Evolutionary conservation across 2,888 invertebrate genomes (phyloP), one percentile per base, ranked within the genome.

Genomic region (Pyrrhia umbra): DNA sequence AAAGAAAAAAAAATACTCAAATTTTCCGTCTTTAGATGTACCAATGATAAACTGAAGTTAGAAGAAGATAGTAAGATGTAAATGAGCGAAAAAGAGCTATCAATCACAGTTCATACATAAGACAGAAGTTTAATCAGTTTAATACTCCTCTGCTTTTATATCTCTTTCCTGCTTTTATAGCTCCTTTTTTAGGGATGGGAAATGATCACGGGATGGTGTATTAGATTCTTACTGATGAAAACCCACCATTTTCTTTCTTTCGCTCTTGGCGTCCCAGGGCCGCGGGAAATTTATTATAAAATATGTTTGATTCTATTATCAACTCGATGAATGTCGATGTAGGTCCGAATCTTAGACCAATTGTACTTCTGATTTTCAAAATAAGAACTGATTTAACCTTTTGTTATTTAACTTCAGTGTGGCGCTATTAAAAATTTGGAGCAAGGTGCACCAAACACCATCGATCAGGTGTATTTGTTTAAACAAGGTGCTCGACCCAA

Each of bases 381-480:
- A 4, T 34, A 13, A 21, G 23, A 20, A 42, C 2, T 15, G 0
- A 9, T 8, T 45, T 0, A 34, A 63, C 46, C 65, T 78, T 68
- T 58, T 75, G 51, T 0, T 6, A 0, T 1, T 16, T 0, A 10
- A 23, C 1, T 55, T 27, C 15, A 2, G 6, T 84, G 70, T 77
- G 39, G 43, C 72, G 77, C 25, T 83, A 64, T 71, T 79, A 82
- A 79, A 84, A 85, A 84, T 88, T 89, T 83, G 83, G 84, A 89
- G 91, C 94, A 95, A 95, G 94, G 94, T 95, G 94, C 93, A 92
- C 76, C 78, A 62, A 81, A 83, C 82, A 77, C 82, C 88, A 90
- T 88, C 89, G 91, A 91, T 95, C 94, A 94, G 94, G 94, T 94
- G 93, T 93, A 88, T 94, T 94, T 93, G 90, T 89, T 92, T 88